A percentile compares a stretch with the other conserved stretches of the same genome.
Evolutionary conservation across 92 coral and sea anemone species (phyloP).

Genomic region (Palythoa caribaeorum): DNA sequence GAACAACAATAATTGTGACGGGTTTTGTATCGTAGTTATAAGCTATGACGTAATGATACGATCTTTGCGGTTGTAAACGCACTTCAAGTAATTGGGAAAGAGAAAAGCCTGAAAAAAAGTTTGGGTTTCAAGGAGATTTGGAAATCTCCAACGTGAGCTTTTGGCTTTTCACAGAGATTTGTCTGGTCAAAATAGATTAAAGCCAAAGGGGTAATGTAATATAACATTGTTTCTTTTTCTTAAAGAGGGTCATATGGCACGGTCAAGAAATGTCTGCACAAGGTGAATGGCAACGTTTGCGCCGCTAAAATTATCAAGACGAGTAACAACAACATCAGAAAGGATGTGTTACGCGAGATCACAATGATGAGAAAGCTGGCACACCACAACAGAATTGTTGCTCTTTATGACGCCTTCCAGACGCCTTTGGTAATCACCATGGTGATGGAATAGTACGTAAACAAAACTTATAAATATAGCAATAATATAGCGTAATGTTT

Average conservation of each 20-base stretch:
- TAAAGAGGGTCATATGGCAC: constrained; percentile 90
- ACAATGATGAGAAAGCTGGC: constrained; percentile 86
- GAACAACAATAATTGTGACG: too few relatives aligned
- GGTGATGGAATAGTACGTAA: constrained; percentile 96
- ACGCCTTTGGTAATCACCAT: constrained; percentile 87
- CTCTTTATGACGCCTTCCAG: constrained; percentile 84
- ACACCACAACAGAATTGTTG: constrained; percentile 82
- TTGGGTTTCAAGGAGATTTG: too few relatives aligned
- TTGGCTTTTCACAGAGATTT: too few relatives aligned
- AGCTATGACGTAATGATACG: too few relatives aligned
- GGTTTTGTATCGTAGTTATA: too few relatives aligned
- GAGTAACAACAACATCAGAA: constrained; percentile 79
- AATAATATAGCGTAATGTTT: too few relatives aligned
- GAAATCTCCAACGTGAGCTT: too few relatives aligned
- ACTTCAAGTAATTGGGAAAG: too few relatives aligned
- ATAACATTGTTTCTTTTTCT: neutral
- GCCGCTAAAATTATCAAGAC: constrained; percentile 94
- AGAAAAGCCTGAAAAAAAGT: too few relatives aligned
- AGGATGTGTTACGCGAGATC: constrained; percentile 87
- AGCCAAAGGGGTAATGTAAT: neutral
- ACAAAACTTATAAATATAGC: neutral
- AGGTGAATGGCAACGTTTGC: constrained; percentile 72
- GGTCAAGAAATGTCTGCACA: constrained; percentile 86
- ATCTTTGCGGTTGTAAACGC: too few relatives aligned
- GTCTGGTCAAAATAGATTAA: neutral